Base-by-base conservation (phyloP, 37 sponge, comb jelly and placozoan genomes). In the Petrosia ficiformis region DNA sequence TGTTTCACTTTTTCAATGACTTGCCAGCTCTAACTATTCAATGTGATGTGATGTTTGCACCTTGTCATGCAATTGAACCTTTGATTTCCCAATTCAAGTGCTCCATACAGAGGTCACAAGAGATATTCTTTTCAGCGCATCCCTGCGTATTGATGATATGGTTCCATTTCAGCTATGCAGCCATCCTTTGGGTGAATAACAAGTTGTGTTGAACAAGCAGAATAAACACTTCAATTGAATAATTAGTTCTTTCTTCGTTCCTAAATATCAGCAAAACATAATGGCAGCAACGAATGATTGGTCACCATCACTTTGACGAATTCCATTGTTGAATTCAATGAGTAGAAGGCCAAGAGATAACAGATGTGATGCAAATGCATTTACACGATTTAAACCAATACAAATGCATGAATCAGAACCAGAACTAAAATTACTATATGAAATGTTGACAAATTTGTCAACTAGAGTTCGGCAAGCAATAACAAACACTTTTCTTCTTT, bases 41-140 rank as follows among this genome's bases (percentile, higher is more conserved):
- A 3, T 39, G 37, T 25, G 28, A 57, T 56, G 68, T 52, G 4
- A 52, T 31, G 64, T 76, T 76, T 10, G 70, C 14, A 22, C 59
- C 33, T n/a, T 56, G 61, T 16, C 34, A 1, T 0, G 31, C 8
- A 8, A 83, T 33, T 5, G 71, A 41, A 57, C 28, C 68, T 29
- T 82, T 82, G 41, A 19, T 16, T 26, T 31, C 38, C 16, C 83
- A 36, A 31, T 82, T 82, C 6, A 78, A 8, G n/a, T 78, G 79
- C 35, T 78, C 79, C 83, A 82, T 65, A 68, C 77, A 59, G 40
- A 82, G 68, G 68, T 82, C 70, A 43, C 77, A 78, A 11, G 83
- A 69, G 30, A 82, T 66, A 61, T 82, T 82, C 39, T 41, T 65
- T 30, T 77, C 77, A 19, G 48, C 56, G 10, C 35, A 25, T 3